Conservation (phyloP, 2,113 vertebrate genomes). For the Brevimyrus niger region DNA sequence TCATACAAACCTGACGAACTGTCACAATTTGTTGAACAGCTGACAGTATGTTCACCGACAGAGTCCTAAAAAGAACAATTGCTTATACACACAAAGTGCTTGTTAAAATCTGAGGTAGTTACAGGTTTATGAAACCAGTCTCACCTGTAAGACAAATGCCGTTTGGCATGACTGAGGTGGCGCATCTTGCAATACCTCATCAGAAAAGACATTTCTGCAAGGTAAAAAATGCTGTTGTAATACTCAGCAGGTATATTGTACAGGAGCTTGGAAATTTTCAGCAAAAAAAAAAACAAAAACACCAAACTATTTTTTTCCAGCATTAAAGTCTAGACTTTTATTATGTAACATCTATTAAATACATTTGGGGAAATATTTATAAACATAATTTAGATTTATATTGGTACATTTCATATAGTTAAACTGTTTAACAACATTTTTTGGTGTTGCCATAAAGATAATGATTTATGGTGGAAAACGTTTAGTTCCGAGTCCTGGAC, state of each 20-base stretch:
- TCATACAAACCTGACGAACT: conserved; percentile 52
- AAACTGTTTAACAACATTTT: background rate
- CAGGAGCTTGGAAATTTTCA: background rate
- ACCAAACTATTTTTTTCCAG: background rate
- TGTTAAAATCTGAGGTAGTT: background rate
- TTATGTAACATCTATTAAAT: background rate
- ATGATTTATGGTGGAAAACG: background rate
- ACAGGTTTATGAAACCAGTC: background rate
- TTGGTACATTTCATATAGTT: background rate
- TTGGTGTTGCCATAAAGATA: background rate
- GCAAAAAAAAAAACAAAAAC: background rate
- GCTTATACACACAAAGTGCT: background rate
- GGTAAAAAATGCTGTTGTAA: background rate
- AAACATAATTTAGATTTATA: background rate
- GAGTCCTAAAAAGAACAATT: conserved; percentile 47
- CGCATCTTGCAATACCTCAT: background rate
- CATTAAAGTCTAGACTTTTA: background rate
- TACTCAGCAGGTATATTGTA: background rate
- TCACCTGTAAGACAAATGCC: background rate
- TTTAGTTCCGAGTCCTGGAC: background rate
- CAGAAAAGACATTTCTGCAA: background rate
- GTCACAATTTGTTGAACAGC: conserved; percentile 39
- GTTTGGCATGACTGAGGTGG: background rate
- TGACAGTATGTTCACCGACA: conserved; percentile 25
- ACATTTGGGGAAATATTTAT: background rate